Percentiles rank a stretch among this genome's conserved stretches.
phyloP scores from a whole-genome alignment of 1,140 invertebrate species.

The Drosophila pandora region DNA sequence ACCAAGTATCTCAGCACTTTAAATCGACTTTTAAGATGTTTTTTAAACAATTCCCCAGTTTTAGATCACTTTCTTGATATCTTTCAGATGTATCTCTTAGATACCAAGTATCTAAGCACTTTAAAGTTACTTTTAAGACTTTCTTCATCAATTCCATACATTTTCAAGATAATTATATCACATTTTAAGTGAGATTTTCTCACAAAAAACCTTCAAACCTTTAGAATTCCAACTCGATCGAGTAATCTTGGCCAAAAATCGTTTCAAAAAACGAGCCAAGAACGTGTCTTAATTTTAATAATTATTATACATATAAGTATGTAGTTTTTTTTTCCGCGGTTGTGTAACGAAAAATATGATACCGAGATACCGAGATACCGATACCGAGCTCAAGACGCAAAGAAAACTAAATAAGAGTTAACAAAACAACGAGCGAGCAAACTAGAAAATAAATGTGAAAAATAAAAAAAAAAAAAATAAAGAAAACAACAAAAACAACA shows the following conservation, averaged over 20 bases:
- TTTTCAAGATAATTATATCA: too few relatives aligned
- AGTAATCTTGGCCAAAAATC: neutral
- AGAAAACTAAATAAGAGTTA: conserved; percentile 62
- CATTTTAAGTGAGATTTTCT: neutral
- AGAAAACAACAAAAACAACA: conserved; percentile 38
- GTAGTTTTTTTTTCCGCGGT: neutral
- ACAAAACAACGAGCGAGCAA: conserved; percentile 58
- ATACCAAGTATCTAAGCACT: too few relatives aligned
- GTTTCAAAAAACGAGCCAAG: neutral
- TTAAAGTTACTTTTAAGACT: too few relatives aligned
- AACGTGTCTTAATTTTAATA: neutral
- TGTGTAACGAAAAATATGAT: conserved; percentile 37
- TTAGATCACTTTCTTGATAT: too few relatives aligned
- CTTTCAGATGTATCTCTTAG: too few relatives aligned
- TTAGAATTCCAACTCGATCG: neutral
- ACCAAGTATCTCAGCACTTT: too few relatives aligned
- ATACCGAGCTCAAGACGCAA: conserved; percentile 36
- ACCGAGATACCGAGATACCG: conserved; percentile 10
- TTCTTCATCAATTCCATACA: too few relatives aligned
- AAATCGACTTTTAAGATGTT: too few relatives aligned
- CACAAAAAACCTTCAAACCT: neutral
- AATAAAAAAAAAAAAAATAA: conserved; percentile 45
- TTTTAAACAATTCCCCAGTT: too few relatives aligned
- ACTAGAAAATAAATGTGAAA: conserved; percentile 69
- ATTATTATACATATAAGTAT: neutral